Conservation (phyloP, 2,797 vertebrate genomes). For the Esox masquinongy region DNA sequence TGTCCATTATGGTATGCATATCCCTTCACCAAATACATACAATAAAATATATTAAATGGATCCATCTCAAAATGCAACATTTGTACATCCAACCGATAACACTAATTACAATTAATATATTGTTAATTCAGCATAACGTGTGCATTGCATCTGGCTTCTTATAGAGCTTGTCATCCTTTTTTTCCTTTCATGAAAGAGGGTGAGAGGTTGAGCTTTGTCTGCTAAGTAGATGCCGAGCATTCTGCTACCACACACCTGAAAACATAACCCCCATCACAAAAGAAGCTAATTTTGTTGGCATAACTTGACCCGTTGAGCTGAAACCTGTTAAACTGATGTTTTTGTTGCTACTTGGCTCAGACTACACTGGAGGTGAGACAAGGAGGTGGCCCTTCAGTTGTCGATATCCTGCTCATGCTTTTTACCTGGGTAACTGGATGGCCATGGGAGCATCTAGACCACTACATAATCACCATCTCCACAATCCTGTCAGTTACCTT, state of each 20-base stretch:
- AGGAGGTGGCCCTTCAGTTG: neutral
- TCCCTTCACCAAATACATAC: neutral
- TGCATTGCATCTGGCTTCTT: neutral
- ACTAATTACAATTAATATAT: neutral
- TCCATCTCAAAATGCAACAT: neutral
- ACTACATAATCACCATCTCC: neutral
- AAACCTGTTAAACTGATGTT: neutral
- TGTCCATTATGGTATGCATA: neutral
- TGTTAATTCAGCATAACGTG: neutral
- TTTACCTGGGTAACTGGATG: neutral
- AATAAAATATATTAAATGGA: neutral
- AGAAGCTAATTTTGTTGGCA: conserved; percentile 31
- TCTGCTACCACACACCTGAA: conserved; percentile 10
- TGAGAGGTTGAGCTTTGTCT: conserved; percentile 8
- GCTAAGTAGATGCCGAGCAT: conserved; percentile 27
- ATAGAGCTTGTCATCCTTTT: neutral
- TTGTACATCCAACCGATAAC: neutral
- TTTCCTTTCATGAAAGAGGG: neutral
- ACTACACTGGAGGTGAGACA: neutral
- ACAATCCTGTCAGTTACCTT: neutral
- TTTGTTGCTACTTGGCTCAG: conserved; percentile 12
- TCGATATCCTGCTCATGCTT: neutral
- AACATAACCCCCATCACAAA: conserved; percentile 21
- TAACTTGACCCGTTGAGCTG: conserved; percentile 17
- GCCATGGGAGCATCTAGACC: neutral